Conservation (phyloP, 2,113 vertebrate genomes). For the Enhydra lutris region DNA sequence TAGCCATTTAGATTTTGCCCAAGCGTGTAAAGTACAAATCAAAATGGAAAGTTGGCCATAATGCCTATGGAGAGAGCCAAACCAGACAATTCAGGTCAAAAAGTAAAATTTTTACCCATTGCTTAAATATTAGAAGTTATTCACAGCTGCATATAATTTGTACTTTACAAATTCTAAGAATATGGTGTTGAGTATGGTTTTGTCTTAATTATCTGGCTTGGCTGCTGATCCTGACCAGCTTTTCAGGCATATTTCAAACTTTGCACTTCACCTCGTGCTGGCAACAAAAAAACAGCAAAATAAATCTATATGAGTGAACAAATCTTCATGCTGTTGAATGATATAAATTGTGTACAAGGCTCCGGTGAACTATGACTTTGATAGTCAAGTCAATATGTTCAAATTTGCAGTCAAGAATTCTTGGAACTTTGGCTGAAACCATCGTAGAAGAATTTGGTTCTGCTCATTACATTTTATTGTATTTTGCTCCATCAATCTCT, state of each 20-base stretch:
- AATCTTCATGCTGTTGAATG: not conserved
- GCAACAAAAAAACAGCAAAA: not conserved
- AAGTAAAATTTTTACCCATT: conserved; percentile 13
- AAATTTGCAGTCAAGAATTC: not conserved
- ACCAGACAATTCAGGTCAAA: conserved; percentile 22
- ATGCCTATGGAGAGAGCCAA: not conserved
- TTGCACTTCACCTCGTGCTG: conserved; percentile 53
- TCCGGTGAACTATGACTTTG: not conserved
- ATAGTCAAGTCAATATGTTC: not conserved
- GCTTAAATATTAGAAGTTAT: conserved; percentile 30
- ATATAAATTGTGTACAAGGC: not conserved
- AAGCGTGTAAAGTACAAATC: not conserved
- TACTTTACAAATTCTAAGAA: not conserved
- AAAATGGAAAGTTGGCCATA: conserved; percentile 48
- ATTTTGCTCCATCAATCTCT: not conserved
- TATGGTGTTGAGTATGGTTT: not conserved
- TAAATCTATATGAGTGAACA: conserved; percentile 1
- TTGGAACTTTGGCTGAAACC: not conserved
- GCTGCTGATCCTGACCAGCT: not conserved
- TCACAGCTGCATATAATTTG: conserved; percentile 61
- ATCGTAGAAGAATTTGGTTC: not conserved
- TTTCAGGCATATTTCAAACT: conserved; percentile 28
- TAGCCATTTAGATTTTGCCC: not conserved
- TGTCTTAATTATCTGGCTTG: conserved; percentile 41
- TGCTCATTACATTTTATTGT: not conserved